phyloP scores from a whole-genome alignment of 2,113 vertebrate genomes.

The Morone saxatilis region DNA sequence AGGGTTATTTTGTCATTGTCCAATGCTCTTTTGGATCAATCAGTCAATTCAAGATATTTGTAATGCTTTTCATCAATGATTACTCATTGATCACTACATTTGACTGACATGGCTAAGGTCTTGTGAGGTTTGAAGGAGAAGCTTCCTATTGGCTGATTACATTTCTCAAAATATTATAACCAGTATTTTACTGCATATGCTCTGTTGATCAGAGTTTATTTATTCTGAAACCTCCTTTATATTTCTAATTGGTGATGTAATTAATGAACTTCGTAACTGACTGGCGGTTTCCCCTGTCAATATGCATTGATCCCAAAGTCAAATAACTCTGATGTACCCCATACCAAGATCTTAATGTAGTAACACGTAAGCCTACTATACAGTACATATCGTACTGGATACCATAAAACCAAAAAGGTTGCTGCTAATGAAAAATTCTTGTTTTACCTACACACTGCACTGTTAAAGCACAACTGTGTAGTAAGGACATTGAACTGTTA shows the following conservation, averaged over 20 bases:
- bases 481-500: no score
- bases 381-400: neutral
- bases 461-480: no score
- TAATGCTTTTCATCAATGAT: conserved; percentile 16
- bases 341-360: neutral
- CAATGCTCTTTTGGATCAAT: neutral
- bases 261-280: conserved; percentile 4
- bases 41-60: conserved; percentile 1
- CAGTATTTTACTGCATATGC: no score
- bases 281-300: conserved; percentile 1
- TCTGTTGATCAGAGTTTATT: neutral
- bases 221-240: neutral
- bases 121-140: neutral
- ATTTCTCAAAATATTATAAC: conserved; percentile 8
- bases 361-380: neutral
- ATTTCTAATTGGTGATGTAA: conserved; percentile 9
- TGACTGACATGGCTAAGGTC: neutral
- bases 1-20: neutral
- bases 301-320: conserved; percentile 7
- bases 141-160: neutral
- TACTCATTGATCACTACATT: neutral
- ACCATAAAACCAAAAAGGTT: neutral
- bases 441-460: neutral
- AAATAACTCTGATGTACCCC: neutral
- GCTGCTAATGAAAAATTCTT: neutral